Base-by-base conservation (phyloP, 2,888 invertebrate species). In the Amphipoea oculea region DNA sequence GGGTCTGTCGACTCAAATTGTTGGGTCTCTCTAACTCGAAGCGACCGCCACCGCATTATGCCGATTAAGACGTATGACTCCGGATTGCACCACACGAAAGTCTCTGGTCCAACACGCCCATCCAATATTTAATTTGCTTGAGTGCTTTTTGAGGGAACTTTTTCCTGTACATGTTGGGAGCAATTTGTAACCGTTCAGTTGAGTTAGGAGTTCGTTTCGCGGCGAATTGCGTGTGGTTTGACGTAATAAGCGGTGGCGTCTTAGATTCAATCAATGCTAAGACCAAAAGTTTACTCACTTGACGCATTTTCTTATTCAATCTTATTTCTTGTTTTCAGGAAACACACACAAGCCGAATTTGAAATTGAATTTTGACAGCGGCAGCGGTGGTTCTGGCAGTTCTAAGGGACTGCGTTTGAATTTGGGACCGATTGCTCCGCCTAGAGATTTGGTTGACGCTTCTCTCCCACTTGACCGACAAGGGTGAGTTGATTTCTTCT, bases 401-500 rank as follows among this genome's bases (percentile, higher is more conserved):
- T 93, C 96, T 89, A 94, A 97, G 89, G 97, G 97, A 92, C 95
- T 98, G 91, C 98, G 98, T 91, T 97, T 98, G 91, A 98, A 98
- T 96, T 97, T 98, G 89, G 97, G 97, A 92, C 97, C 97, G 84
- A 96, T 97, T 89, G 97, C 97, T 81, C 98, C 98, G 79, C 97
- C 98, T 73, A 98, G 98, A 83, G 98, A 98, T 93, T 97, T 98
- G 84, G 98, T 99, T 88, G 99, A 99, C 93, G 97, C 98, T 11
- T 97, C 98, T 86, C 97, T 99, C 89, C 98, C 99, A 86, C 97
- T 99, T 87, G 98, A 99, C 94, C 97, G 98, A 94, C 99, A 99
- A 97, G 98, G 98, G 99, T 99, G 95, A 96, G 97, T 95, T 85
- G 14, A 73, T 73, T 75, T 70, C 42, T 68, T 65, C 5, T 45